Conservation (phyloP, 1,140 invertebrate genomes). For the Pissodes strobi region DNA sequence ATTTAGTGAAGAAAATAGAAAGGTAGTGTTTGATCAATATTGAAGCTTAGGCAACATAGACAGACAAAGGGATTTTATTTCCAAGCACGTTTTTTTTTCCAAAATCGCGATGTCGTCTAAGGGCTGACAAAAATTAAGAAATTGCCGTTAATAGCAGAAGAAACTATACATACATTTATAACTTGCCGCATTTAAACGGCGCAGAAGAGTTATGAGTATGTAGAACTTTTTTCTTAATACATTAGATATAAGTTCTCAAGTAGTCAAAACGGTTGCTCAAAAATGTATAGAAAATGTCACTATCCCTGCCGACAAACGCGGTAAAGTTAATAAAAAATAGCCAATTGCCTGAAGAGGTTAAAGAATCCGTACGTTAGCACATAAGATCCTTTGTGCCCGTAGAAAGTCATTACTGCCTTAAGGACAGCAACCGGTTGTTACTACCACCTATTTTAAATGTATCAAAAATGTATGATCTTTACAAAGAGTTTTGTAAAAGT, state of each 20-base stretch:
- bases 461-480: constrained; percentile 12
- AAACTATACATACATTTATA: constrained; percentile 10
- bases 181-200: constrained; percentile 3
- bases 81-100: too few relatives aligned
- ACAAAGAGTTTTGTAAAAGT: constrained; percentile 11
- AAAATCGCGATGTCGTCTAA: constrained; percentile 12
- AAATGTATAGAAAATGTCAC: too few relatives aligned
- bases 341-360: constrained; percentile 4
- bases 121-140: too few relatives aligned
- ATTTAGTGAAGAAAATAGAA: not conserved
- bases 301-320: constrained; percentile 5
- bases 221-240: constrained; percentile 9
- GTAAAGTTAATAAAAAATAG: not conserved
- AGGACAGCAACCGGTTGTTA: constrained; percentile 1
- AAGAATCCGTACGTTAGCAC: constrained; percentile 5
- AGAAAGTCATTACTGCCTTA: constrained; percentile 6
- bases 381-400: constrained; percentile 5
- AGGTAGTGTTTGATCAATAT: too few relatives aligned
- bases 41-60: too few relatives aligned
- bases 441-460: constrained; percentile 5
- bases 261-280: too few relatives aligned
- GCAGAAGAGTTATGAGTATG: constrained; percentile 1
- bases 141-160: too few relatives aligned
- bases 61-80: too few relatives aligned
- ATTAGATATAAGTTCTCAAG: too few relatives aligned